These are phyloP conservation scores for Oceanites oceanicus DNA, from an alignment of 2,113 vertebrate species.

Conservation along the genomic window DNA sequence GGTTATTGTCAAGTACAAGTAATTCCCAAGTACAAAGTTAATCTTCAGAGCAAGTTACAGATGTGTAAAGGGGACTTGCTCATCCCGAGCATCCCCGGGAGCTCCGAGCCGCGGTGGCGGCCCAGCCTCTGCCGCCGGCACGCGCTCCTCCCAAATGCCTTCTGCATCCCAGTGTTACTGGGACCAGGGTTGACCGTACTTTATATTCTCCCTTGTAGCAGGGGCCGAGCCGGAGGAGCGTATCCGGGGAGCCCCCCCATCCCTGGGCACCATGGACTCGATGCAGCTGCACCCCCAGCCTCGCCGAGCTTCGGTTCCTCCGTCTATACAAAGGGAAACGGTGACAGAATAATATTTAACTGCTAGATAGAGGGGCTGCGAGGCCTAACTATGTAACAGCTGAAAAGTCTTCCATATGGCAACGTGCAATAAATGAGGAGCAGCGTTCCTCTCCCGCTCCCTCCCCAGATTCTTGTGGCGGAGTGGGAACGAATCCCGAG, in stretches of 20 bases:
- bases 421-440: not conserved
- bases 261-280: not conserved
- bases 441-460: not conserved
- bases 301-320: not conserved
- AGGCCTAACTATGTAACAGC: not conserved
- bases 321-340: not conserved
- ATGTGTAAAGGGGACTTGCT: accelerated
- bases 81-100: not conserved
- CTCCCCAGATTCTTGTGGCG: not conserved
- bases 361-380: not conserved
- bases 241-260: not conserved
- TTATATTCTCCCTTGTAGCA: not conserved
- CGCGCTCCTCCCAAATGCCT: not conserved
- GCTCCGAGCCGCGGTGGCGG: not conserved
- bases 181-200: accelerated
- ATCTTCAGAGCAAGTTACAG: not conserved
- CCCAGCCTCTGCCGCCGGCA: not conserved
- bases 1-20: not conserved
- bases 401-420: not conserved
- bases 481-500: not conserved
- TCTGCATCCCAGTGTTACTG: accelerated
- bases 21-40: not conserved
- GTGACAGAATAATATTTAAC: not conserved
- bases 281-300: not conserved
- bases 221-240: not conserved